These are phyloP conservation scores for Acrossocheilus wenchowensis DNA, from an alignment of 2,797 vertebrate species.

Conservation along the genomic window DNA sequence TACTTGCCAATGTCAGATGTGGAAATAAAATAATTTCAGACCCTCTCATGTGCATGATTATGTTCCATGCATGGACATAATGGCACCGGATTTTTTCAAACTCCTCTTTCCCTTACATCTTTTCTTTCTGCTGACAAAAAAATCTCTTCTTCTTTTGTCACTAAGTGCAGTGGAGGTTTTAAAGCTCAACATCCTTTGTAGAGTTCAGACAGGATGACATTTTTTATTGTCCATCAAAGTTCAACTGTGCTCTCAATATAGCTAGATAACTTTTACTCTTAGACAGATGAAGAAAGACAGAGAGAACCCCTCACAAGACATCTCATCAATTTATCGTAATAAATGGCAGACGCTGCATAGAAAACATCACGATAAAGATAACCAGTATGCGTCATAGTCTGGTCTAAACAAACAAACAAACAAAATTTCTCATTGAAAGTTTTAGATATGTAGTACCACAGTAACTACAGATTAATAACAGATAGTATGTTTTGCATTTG, in stretches of 20 bases:
- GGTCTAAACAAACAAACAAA: not conserved
- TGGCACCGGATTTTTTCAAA: not conserved
- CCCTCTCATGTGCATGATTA: not conserved
- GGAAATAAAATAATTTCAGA: not conserved
- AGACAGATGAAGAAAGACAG: not conserved
- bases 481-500: not conserved
- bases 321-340: not conserved
- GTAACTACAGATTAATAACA: not conserved
- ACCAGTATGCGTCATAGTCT: not conserved
- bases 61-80: not conserved
- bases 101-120: not conserved
- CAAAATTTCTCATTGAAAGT: not conserved
- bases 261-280: not conserved
- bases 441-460: not conserved
- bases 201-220: slow-evolving; percentile 17
- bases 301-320: slow-evolving; percentile 5
- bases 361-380: not conserved
- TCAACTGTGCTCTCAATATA: slow-evolving; percentile 8
- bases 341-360: not conserved
- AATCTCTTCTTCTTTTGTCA: not conserved
- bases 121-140: not conserved
- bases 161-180: slow-evolving; percentile 1
- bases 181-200: not conserved
- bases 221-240: slow-evolving; percentile 14
- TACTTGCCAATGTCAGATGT: not conserved